phyloP scores from a whole-genome alignment of 2,888 invertebrate species.

The Caenorhabditis plicata region DNA sequence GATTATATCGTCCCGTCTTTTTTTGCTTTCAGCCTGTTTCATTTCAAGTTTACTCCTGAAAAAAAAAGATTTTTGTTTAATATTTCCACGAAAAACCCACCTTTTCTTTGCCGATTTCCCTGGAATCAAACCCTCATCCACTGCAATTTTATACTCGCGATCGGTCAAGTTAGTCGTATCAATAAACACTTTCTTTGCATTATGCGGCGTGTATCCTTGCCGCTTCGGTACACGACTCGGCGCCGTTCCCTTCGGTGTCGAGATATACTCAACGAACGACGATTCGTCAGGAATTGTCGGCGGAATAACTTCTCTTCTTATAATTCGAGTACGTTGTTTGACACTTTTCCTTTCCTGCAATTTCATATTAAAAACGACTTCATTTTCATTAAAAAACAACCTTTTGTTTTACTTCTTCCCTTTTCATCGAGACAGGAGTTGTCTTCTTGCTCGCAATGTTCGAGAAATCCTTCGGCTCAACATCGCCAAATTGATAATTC shows the following conservation, averaged over 20 bases:
- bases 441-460: slow-evolving; percentile 2
- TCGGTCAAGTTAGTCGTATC: slow-evolving; percentile 33
- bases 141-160: slow-evolving; percentile 25
- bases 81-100: too few species aligned
- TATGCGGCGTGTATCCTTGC: slow-evolving; percentile 33
- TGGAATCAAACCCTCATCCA: slow-evolving; percentile 30
- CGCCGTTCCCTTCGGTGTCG: slow-evolving; percentile 19
- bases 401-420: neutral
- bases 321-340: slow-evolving; percentile 2
- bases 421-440: neutral
- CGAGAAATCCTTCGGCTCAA: slow-evolving; percentile 2
- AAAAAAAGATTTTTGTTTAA: neutral
- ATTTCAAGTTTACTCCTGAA: slow-evolving; percentile 1
- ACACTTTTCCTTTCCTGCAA: slow-evolving; percentile 12
- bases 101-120: slow-evolving; percentile 13
- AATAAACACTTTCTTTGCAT: slow-evolving; percentile 28
- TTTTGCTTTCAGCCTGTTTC: slow-evolving; percentile 16
- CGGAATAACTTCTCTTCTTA: neutral
- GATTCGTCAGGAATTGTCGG: slow-evolving; percentile 4
- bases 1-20: slow-evolving; percentile 30
- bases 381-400: neutral
- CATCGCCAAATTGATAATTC: slow-evolving; percentile 24
- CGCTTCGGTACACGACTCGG: slow-evolving; percentile 17
- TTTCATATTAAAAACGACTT: neutral
- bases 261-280: slow-evolving; percentile 17